Evolutionary conservation across 2,888 invertebrate genomes (phyloP).

Genomic region (Stictocephala bisonia): DNA sequence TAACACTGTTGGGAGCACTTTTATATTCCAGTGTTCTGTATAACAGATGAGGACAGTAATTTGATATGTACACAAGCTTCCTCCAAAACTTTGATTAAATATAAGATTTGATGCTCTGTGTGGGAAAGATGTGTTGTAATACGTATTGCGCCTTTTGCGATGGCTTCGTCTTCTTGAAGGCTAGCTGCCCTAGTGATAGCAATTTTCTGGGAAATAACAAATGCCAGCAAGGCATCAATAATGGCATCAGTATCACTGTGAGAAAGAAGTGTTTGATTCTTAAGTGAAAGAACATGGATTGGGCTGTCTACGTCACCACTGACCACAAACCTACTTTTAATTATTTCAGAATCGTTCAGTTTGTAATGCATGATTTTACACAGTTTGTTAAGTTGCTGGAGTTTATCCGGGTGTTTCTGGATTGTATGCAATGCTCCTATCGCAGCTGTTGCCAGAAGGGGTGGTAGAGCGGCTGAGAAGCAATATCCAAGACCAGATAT

Average conservation of each 20-base stretch:
- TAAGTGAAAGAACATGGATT: conserved; percentile 78
- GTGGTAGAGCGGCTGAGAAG: conserved; percentile 97
- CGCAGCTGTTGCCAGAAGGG: conserved; percentile 90
- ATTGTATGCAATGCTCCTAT: conserved; percentile 82
- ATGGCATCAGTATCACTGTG: not conserved
- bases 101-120: not conserved
- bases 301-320: conserved; percentile 76
- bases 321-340: conserved; percentile 65
- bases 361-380: conserved; percentile 71
- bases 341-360: conserved; percentile 63
- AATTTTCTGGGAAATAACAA: not conserved
- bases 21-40: too few relatives aligned
- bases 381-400: conserved; percentile 71
- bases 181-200: not conserved
- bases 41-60: too few relatives aligned
- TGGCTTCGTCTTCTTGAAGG: not conserved
- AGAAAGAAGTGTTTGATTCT: conserved; percentile 54
- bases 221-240: not conserved
- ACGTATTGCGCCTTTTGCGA: not conserved
- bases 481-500: conserved; percentile 91
- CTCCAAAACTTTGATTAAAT: not conserved
- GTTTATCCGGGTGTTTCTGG: conserved; percentile 73
- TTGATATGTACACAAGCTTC: not conserved
- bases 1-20: too few relatives aligned
- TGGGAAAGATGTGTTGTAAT: not conserved